phyloP scores from a whole-genome alignment of 2,888 invertebrate genomes.

The Peribatodes rhomboidaria region DNA sequence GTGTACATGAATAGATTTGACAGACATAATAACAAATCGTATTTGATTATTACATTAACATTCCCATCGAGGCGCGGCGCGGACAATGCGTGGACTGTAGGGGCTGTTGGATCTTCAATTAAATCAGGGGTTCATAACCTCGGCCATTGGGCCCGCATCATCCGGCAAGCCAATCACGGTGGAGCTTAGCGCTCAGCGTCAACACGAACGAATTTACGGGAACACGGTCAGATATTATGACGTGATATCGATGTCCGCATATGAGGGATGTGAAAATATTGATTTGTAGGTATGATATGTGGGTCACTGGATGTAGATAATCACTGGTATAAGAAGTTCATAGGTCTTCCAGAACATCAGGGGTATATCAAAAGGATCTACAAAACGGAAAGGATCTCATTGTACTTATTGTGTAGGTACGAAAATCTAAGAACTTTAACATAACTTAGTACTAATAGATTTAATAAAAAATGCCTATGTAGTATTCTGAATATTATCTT shows the following conservation, averaged over 20 bases:
- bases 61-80: conserved; percentile 52
- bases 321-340: too few relatives aligned
- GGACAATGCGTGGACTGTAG: conserved; percentile 63
- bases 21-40: conserved; percentile 48
- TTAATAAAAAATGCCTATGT: too few relatives aligned
- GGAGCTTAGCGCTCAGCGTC: conserved; percentile 63
- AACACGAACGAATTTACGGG: conserved; percentile 67
- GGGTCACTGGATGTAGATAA: not conserved
- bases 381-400: too few relatives aligned
- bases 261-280: not conserved
- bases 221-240: conserved; percentile 47
- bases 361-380: too few relatives aligned
- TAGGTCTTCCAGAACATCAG: too few relatives aligned
- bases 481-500: too few relatives aligned
- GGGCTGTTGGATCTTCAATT: conserved; percentile 78
- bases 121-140: conserved; percentile 80
- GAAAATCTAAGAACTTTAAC: too few relatives aligned
- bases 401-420: too few relatives aligned
- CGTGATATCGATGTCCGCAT: conserved; percentile 9
- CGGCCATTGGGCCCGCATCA: conserved; percentile 75
- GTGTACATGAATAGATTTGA: conserved; percentile 47
- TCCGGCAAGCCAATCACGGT: conserved; percentile 74
- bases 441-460: too few relatives aligned
- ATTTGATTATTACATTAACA: conserved; percentile 53
- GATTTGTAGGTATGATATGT: too few relatives aligned